Percentiles rank a stretch among this genome's conserved stretches.
phyloP scores from a whole-genome alignment of 1,140 invertebrate genomes.

The Drosophila arawakana region DNA sequence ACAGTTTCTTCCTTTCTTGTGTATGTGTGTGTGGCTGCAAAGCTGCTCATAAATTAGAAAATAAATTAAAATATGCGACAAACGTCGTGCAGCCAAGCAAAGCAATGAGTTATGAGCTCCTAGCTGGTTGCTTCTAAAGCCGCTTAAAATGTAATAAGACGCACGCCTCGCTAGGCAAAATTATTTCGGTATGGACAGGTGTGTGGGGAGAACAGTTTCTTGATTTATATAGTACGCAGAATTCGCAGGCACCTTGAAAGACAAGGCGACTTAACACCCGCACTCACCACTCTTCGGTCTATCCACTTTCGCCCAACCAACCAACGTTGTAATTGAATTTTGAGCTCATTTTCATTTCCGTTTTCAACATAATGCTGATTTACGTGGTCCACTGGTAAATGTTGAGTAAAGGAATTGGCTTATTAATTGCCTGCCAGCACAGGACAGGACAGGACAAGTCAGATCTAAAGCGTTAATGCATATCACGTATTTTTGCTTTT shows the following conservation, averaged over 20 bases:
- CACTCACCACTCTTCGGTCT: background rate
- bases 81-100: slow-evolving; percentile 44
- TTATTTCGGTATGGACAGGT: slow-evolving; percentile 43
- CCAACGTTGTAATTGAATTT: slow-evolving; percentile 72
- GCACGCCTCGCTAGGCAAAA: slow-evolving; percentile 56
- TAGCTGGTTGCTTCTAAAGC: slow-evolving; percentile 50
- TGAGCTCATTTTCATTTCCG: slow-evolving; percentile 77
- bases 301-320: background rate
- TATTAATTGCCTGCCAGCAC: slow-evolving; percentile 66
- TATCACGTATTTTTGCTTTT: slow-evolving; percentile 69
- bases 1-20: background rate
- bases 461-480: slow-evolving; percentile 51
- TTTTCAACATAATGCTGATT: slow-evolving; percentile 75
- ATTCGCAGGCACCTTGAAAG: slow-evolving; percentile 40
- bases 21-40: slow-evolving; percentile 24
- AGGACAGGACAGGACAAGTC: background rate
- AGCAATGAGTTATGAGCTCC: slow-evolving; percentile 68
- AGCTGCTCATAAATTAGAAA: slow-evolving; percentile 76
- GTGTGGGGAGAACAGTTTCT: slow-evolving; percentile 14
- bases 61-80: slow-evolving; percentile 81
- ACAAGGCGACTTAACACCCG: slow-evolving; percentile 33
- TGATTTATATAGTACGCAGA: slow-evolving; percentile 63
- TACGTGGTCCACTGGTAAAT: slow-evolving; percentile 65
- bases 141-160: slow-evolving; percentile 76
- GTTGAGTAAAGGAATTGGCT: slow-evolving; percentile 50